Percentiles rank a stretch among this genome's conserved stretches.
Evolutionary conservation across 2,888 invertebrate species (phyloP).

Genomic region (Hololepta plana): DNA sequence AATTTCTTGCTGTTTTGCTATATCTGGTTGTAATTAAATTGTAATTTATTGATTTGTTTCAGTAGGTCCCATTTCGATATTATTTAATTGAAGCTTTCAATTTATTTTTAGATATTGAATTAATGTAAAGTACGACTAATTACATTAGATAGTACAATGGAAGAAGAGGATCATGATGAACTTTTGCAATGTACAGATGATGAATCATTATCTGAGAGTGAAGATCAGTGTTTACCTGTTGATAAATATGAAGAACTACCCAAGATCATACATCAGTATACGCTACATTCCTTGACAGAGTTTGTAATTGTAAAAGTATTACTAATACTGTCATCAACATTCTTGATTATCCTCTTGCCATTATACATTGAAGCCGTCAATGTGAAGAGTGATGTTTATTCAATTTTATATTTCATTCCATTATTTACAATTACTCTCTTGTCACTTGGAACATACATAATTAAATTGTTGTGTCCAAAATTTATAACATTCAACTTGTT

Average conservation of each 20-base stretch:
- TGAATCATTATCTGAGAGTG: constrained; percentile 21
- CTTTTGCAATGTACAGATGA: constrained; percentile 22
- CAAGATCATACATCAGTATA: constrained; percentile 14
- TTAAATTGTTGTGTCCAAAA: constrained; percentile 17
- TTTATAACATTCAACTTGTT: constrained; percentile 16
- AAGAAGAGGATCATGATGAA: constrained; percentile 24
- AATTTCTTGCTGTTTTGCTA: too few species aligned
- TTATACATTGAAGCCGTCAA: constrained; percentile 29
- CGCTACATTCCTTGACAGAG: constrained; percentile 23
- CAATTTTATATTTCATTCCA: constrained; percentile 19
- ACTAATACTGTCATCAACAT: constrained; percentile 29
- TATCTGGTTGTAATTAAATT: too few species aligned
- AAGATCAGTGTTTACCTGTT: constrained; percentile 19
- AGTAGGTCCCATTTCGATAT: too few species aligned
- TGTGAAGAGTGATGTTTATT: constrained; percentile 20
- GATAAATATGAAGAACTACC: constrained; percentile 17
- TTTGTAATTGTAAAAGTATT: constrained; percentile 28
- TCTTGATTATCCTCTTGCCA: constrained; percentile 32
- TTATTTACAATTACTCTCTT: constrained; percentile 16
- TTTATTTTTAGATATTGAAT: too few species aligned
- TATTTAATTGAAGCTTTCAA: too few species aligned
- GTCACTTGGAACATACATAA: constrained; percentile 15
- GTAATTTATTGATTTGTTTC: too few species aligned
- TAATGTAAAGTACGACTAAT: too few species aligned
- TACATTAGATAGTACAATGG: constrained; percentile 12